Conservation (phyloP, 53 echinoderm and acorn worm genomes). For the Pentamera pediparva region DNA sequence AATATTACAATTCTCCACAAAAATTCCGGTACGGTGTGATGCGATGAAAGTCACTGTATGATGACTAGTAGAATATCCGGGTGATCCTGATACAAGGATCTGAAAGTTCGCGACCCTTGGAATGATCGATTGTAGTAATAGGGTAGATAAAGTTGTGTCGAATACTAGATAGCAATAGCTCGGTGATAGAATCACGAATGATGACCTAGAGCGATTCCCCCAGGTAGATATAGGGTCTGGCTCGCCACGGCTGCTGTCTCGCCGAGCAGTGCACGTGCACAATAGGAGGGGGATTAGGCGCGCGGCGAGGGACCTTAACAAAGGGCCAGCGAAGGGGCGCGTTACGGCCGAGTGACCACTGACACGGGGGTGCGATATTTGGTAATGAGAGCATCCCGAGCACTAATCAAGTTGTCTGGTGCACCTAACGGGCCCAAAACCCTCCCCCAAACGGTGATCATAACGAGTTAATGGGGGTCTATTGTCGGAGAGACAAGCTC, state of each 20-base stretch:
- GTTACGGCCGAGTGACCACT: neutral
- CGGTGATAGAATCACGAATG: conserved; percentile 11
- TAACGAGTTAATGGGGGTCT: neutral
- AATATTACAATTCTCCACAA: too few species aligned
- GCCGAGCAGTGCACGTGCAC: neutral
- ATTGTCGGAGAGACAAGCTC: too few species aligned
- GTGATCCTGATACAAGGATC: too few species aligned
- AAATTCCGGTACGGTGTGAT: too few species aligned
- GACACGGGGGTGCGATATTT: neutral
- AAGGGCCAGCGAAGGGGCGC: neutral
- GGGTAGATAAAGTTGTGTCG: too few species aligned
- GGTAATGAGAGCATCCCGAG: neutral
- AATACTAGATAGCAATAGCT: too few species aligned
- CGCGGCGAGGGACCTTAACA: conserved; percentile 5
- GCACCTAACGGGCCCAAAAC: neutral
- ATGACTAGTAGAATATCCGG: too few species aligned
- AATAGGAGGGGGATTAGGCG: conserved; percentile 20
- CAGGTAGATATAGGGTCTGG: neutral
- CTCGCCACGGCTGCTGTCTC: neutral
- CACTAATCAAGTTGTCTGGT: neutral
- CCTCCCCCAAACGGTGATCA: too few species aligned
- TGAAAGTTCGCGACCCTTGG: too few species aligned
- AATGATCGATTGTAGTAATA: too few species aligned
- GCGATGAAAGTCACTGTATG: too few species aligned
- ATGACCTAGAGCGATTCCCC: neutral